Evolutionary conservation across 37 sponge, comb jelly and placozoan genomes (phyloP).

Genomic region (Hexactinellida sp.): DNA sequence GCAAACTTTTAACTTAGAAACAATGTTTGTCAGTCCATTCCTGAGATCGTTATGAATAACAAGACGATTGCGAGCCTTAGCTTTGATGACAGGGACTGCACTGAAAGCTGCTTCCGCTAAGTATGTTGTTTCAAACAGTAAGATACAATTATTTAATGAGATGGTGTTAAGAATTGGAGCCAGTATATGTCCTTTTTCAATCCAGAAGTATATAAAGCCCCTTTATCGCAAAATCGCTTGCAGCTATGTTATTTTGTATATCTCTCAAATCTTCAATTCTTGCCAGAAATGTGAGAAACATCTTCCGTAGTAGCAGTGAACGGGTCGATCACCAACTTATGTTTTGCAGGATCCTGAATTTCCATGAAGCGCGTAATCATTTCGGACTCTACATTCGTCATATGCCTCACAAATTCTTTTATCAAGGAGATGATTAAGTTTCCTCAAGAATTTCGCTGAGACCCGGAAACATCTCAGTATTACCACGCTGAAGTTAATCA

Average conservation of each 20-base stretch:
- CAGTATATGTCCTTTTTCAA: background rate
- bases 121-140: background rate
- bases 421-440: background rate
- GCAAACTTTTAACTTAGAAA: background rate
- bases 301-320: slow-evolving; percentile 8
- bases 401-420: background rate
- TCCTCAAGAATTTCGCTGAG: background rate
- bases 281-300: background rate
- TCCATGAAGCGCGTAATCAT: slow-evolving; percentile 2
- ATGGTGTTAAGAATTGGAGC: background rate
- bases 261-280: background rate
- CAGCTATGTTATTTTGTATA: background rate
- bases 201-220: background rate
- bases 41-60: slow-evolving; percentile 8
- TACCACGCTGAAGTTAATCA: background rate
- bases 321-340: background rate
- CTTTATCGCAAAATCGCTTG: background rate
- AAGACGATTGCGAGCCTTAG: slow-evolving; percentile 5
- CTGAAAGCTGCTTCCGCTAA: background rate
- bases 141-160: background rate
- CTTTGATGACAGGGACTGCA: slow-evolving; percentile 8
- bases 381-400: slow-evolving; percentile 3
- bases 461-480: background rate
- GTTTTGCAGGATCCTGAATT: background rate
- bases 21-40: background rate